Evolutionary conservation across 2,797 vertebrate genomes (phyloP).

Genomic region (Hippoglossus hippoglossus): DNA sequence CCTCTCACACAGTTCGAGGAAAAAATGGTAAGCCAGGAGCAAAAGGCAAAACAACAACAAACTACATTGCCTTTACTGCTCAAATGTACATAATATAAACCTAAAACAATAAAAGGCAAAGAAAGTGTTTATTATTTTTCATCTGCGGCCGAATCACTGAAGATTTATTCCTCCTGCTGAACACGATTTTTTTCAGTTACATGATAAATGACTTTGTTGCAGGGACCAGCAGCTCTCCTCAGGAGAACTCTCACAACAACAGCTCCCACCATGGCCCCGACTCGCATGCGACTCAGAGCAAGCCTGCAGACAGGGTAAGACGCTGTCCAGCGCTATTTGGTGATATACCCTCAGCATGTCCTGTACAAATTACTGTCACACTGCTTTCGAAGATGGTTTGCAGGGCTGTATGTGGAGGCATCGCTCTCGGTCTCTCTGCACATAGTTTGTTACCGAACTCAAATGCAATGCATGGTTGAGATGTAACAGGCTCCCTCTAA

Average conservation of each 20-base stretch:
- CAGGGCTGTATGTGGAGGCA: not conserved
- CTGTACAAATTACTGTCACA: conserved; percentile 12
- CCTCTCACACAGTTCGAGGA: conserved; percentile 90
- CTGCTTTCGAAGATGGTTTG: conserved; percentile 20
- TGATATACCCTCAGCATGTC: conserved; percentile 25
- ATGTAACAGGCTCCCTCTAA: not conserved
- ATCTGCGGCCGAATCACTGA: not conserved
- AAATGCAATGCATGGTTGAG: conserved; percentile 8
- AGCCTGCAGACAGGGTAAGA: conserved; percentile 96
- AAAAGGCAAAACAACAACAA: not conserved
- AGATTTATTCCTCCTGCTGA: not conserved
- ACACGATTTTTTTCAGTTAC: conserved; percentile 15
- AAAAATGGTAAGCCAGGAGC: conserved; percentile 89
- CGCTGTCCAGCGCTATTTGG: conserved; percentile 13
- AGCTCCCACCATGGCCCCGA: conserved; percentile 95
- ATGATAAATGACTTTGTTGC: conserved; percentile 62
- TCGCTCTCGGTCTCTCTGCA: conserved; percentile 5
- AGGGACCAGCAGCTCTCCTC: conserved; percentile 98
- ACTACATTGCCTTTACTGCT: not conserved
- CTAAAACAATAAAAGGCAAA: not conserved
- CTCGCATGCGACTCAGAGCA: conserved; percentile 94
- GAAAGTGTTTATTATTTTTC: not conserved
- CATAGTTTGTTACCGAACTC: conserved; percentile 1
- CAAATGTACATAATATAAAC: not conserved
- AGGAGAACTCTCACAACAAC: conserved; percentile 97